Base-by-base conservation (phyloP, 2,797 vertebrate genomes). In the Cyprinodon diabolis region DNA sequence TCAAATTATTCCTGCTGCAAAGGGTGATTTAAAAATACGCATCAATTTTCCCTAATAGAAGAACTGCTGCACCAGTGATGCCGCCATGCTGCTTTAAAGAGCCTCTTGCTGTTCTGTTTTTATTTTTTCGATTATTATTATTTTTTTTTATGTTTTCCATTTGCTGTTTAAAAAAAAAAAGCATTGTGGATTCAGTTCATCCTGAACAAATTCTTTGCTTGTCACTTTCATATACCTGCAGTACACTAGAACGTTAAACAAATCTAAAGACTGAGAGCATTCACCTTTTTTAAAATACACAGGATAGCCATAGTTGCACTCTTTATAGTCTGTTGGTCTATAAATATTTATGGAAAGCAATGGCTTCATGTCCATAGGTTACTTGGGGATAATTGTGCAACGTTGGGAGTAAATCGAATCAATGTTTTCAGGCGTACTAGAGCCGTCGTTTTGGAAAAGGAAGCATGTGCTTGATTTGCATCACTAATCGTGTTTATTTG, bases 281-380 rank as follows among this genome's bases (percentile, higher is more conserved):
- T 47, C 5, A 15, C 12, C 19, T 47, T 65, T 30, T 63, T 51
- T 54, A 47, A 35, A 60, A 65, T 60, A 37, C 4, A 7, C 23
- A 37, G 19, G 49, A 49, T 40, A 52, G 55, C 55, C 5, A 68
- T 45, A 60, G 40, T 37, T 56, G 40, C 66, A 43, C 68, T 17
- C 1, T 66, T 58, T 55, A 69, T 30, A 47, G 48, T 45, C 55
- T 81, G 40, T 45, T 9, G 57, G 69, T 65, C 37, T 13, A 71
- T 78, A 49, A 49, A 45, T 72, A 70, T 69, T 77, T 56, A 73
- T 70, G 80, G 73, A 74, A 80, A 69, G 10, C 70, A 25, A 48
- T 21, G 51, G 21, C 55, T 19, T 25, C 11, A 72, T 74, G 37
- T 71, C 37, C 4, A 13, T 57, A 67, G 75, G 69, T 77, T 65